Base-by-base conservation (phyloP, 2,797 vertebrate species). In the Alca torda region DNA sequence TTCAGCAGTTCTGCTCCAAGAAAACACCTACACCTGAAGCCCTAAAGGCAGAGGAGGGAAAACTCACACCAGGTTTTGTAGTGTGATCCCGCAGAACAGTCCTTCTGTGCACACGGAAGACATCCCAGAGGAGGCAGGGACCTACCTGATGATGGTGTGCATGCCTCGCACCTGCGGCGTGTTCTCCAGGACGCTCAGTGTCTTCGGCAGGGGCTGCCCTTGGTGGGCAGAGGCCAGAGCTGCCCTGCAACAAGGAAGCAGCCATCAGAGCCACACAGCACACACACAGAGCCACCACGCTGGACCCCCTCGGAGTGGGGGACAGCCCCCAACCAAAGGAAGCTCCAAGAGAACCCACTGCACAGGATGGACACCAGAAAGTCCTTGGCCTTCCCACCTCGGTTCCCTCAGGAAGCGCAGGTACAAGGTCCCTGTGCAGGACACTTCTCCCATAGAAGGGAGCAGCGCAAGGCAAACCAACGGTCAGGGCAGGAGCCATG, bases 141-240 rank as follows among this genome's bases (percentile, higher is more conserved):
- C 64, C 30, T 93, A 99, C 99, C 99, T 98, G 98, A 99, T 99
- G 97, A 99, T 99, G 79, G 99, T 99, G 98, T 99, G 99, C 98
- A 99, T 98, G 93, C 99, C 99, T 6, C 98, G 98, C 93, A 99
- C 99, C 97, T 99, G 99, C 1, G 99, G 99, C 1, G 98, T 99
- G 96, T 97, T 98, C 97, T 98, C 98, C 98, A 99, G 97, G 57
- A 99, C 98, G 0, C 98, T 99, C 78, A 99, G 98, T 1, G 98
- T 99, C 93, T 98, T 96, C 1, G 99, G 99, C 84, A 99, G 97
- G 0, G 99, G 99, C 91, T 99, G 99, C n/a, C 98, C 99, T 94
- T 99, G 99, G 92, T 99, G 99, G 64, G 98, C 98, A 1, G 98
- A 99, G 56, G 99, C 99, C 97, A 99, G 96, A 28, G 99, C 98